These are phyloP conservation scores for Sericinus montela DNA, from an alignment of 2,888 invertebrate species.

Conservation along the genomic window DNA sequence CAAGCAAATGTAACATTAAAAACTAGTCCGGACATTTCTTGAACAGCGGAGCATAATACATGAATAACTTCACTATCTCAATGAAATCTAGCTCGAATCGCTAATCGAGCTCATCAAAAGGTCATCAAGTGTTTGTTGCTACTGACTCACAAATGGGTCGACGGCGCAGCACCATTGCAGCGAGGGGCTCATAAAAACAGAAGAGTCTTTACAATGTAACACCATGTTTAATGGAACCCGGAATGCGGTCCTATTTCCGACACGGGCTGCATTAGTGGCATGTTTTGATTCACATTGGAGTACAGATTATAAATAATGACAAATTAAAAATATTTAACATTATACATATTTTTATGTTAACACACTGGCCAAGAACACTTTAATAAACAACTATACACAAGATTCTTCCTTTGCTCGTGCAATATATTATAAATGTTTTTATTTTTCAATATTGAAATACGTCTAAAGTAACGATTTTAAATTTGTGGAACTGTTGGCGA, in stretches of 20 bases:
- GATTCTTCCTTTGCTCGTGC: no score
- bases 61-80: neutral
- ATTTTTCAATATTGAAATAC: no score
- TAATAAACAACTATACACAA: no score
- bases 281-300: neutral
- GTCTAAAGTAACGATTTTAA: no score
- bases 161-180: neutral
- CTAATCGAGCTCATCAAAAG: slow-evolving; percentile 8
- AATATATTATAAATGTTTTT: no score
- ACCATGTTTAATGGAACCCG: slow-evolving; percentile 33
- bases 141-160: neutral
- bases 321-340: no score
- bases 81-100: slow-evolving; percentile 1
- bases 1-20: no score
- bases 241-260: slow-evolving; percentile 54
- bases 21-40: neutral
- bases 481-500: no score
- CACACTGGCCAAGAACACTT: no score
- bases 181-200: slow-evolving; percentile 16
- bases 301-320: neutral
- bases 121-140: slow-evolving; percentile 5
- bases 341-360: no score
- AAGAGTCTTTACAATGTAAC: slow-evolving; percentile 23
- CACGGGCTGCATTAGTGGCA: neutral
- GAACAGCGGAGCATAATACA: neutral